phyloP scores from a whole-genome alignment of 2,797 vertebrate genomes.

The Diceros bicornis region DNA sequence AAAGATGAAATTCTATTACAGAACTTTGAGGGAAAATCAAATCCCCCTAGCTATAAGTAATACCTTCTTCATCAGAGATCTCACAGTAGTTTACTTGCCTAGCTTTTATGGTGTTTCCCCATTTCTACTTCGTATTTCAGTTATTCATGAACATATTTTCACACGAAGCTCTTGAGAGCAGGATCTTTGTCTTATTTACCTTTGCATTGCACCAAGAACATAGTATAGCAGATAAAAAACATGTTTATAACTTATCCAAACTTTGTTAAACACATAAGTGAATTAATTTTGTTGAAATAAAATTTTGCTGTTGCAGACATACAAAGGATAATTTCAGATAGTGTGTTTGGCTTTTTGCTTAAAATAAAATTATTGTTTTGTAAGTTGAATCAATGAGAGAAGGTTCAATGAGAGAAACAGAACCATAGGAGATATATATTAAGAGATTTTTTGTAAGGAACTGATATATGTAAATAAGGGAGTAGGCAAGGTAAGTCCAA shows the following conservation, averaged over 20 bases:
- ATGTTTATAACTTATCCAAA: not conserved
- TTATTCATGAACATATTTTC: not conserved
- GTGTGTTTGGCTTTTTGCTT: not conserved
- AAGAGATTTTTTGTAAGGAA: not conserved
- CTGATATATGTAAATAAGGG: not conserved
- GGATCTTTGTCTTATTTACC: not conserved
- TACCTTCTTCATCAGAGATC: constrained; percentile 23
- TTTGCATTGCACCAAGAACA: not conserved
- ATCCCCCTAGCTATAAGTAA: not conserved
- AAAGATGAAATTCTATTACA: constrained; percentile 59
- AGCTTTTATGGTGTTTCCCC: not conserved
- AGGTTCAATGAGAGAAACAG: not conserved
- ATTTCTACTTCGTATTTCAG: not conserved
- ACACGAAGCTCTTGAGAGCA: not conserved
- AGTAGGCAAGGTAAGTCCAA: not conserved
- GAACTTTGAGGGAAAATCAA: constrained; percentile 25
- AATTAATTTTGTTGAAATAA: not conserved
- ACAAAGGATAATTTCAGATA: not conserved
- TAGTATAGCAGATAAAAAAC: not conserved
- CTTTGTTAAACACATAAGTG: not conserved
- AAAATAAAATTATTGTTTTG: not conserved
- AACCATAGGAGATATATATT: not conserved
- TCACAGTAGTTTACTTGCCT: not conserved
- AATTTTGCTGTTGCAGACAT: not conserved
- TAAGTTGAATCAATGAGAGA: not conserved